phyloP scores from a whole-genome alignment of 2,888 invertebrate species.

The Hipparchia semele region DNA sequence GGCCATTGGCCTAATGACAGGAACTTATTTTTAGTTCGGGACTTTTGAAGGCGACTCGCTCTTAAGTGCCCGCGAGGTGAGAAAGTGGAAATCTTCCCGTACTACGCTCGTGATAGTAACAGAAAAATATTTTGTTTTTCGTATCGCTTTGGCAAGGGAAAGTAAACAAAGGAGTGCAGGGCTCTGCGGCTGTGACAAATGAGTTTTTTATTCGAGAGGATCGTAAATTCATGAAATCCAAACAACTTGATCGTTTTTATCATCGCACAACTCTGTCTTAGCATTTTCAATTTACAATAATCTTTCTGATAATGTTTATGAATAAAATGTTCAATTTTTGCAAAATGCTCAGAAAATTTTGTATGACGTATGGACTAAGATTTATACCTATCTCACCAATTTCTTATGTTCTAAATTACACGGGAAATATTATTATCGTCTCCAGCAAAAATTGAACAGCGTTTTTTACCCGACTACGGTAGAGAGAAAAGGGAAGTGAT shows the following conservation, averaged over 20 bases:
- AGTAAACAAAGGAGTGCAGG: constrained; percentile 29
- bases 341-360: too few relatives aligned
- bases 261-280: neutral
- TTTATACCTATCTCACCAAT: too few relatives aligned
- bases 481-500: too few relatives aligned
- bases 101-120: constrained; percentile 28
- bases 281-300: too few relatives aligned
- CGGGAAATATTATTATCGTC: too few relatives aligned
- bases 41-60: constrained; percentile 67
- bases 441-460: too few relatives aligned
- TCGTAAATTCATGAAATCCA: neutral
- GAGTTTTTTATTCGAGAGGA: neutral
- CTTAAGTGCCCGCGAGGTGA: constrained; percentile 55
- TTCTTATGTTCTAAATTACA: too few relatives aligned
- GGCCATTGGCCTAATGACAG: constrained; percentile 83
- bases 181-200: constrained; percentile 9
- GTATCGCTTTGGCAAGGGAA: constrained; percentile 32
- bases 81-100: constrained; percentile 36
- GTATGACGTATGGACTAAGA: too few relatives aligned
- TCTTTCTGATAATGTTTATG: too few relatives aligned
- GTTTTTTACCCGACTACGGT: too few relatives aligned
- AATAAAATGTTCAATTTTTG: too few relatives aligned
- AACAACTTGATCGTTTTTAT: constrained; percentile 1
- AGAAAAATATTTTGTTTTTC: constrained; percentile 8
- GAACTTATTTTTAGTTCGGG: constrained; percentile 62